Evolutionary conservation across 1,140 invertebrate genomes (phyloP).

Genomic region (Leptopilina clavipes): DNA sequence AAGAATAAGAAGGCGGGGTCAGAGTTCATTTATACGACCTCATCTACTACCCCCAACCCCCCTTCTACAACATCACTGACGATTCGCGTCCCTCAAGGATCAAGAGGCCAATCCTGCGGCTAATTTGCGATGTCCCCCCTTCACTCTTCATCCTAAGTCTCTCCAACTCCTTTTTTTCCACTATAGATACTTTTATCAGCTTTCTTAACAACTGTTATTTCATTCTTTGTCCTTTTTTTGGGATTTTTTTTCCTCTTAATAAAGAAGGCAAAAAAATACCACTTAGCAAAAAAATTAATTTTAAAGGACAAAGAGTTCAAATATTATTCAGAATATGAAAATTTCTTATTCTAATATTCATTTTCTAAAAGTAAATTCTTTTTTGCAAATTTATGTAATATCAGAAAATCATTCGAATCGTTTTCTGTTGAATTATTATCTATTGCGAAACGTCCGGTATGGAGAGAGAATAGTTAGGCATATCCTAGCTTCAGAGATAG

Average conservation of each 20-base stretch:
- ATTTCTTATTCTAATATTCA: no score
- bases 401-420: constrained; percentile 50
- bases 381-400: no score
- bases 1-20: constrained; percentile 71
- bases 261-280: no score
- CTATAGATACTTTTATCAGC: constrained; percentile 48
- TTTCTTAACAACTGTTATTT: constrained; percentile 32
- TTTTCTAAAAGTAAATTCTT: no score
- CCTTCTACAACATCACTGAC: constrained; percentile 45
- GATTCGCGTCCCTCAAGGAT: constrained; percentile 69
- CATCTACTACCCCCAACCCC: constrained; percentile 57
- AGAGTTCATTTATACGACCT: constrained; percentile 71
- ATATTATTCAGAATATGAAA: no score
- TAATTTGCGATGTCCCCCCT: constrained; percentile 70
- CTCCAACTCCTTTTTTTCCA: constrained; percentile 36
- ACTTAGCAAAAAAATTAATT: no score
- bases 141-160: constrained; percentile 44
- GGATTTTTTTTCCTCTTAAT: no score
- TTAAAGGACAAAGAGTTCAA: no score
- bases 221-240: background rate
- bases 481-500: constrained; percentile 71
- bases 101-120: constrained; percentile 71
- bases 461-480: constrained; percentile 70
- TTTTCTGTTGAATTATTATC: constrained; percentile 59
- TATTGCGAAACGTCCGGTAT: constrained; percentile 69